A percentile compares a stretch with the other conserved stretches of the same genome.
Conservation (phyloP, 2,113 vertebrate genomes). For the Pollimyrus isidori region DNA sequence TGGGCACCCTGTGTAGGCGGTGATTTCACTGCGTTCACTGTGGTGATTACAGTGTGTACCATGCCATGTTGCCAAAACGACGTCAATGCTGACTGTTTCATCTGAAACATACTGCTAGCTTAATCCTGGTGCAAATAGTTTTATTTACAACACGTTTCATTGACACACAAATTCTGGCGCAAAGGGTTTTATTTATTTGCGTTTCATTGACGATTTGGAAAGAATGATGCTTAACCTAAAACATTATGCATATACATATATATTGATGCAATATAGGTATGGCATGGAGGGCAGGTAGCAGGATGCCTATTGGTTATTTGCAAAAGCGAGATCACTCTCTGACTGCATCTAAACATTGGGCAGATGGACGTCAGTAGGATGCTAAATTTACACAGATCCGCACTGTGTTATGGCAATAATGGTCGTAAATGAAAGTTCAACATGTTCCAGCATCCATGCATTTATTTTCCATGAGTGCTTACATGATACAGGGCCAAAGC, state of each 20-base stretch:
- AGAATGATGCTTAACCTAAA: neutral
- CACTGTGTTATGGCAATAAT: neutral
- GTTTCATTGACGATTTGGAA: neutral
- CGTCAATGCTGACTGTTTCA: neutral
- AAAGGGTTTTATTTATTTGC: neutral
- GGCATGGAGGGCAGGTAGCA: neutral
- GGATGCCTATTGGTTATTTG: neutral
- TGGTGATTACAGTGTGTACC: neutral
- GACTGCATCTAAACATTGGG: neutral
- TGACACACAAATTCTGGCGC: neutral
- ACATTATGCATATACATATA: neutral
- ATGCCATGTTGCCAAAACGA: neutral
- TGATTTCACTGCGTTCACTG: neutral
- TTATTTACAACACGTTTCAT: neutral
- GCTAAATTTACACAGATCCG: neutral
- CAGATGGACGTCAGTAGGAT: neutral
- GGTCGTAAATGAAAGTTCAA: neutral
- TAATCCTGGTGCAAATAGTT: neutral
- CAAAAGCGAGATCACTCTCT: neutral
- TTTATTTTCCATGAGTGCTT: neutral
- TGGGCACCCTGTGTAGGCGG: neutral
- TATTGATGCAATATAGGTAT: neutral
- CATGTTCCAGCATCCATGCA: neutral
- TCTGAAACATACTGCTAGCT: neutral
- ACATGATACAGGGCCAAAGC: neutral